These are phyloP conservation scores for Drosophila baimaii DNA, from an alignment of 1,140 invertebrate species.

Conservation along the genomic window DNA sequence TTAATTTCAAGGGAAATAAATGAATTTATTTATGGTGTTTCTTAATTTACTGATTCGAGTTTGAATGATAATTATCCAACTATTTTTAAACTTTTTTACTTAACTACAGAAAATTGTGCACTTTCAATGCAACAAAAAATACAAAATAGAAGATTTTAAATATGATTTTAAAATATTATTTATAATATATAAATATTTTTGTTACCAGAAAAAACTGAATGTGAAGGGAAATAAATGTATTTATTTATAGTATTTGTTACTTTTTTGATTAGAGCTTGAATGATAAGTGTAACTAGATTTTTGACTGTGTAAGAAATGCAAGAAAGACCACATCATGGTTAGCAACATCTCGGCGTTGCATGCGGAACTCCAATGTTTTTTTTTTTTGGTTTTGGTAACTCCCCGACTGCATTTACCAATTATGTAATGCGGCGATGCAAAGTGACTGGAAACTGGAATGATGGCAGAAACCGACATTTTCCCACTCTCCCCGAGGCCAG, in stretches of 20 bases:
- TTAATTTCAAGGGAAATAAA: too few species aligned
- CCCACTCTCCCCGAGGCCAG: constrained; percentile 11
- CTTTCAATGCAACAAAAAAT: neutral
- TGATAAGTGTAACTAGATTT: neutral
- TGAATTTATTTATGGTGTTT: too few species aligned
- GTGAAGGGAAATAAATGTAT: too few species aligned
- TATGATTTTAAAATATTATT: neutral
- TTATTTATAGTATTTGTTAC: too few species aligned
- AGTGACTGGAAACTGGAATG: constrained; percentile 63
- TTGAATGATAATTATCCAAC: neutral
- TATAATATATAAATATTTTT: neutral
- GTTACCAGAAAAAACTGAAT: too few species aligned
- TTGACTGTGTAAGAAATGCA: constrained; percentile 8
- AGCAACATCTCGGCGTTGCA: constrained; percentile 41
- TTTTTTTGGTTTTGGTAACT: neutral
- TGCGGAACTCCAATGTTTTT: constrained; percentile 55
- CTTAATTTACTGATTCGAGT: too few species aligned
- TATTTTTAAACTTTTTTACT: neutral
- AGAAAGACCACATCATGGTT: neutral
- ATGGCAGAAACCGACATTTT: constrained; percentile 11
- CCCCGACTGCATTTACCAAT: constrained; percentile 45
- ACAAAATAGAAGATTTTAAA: neutral
- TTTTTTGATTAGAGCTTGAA: too few species aligned
- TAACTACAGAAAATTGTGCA: neutral
- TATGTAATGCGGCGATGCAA: constrained; percentile 61